Evolutionary conservation across 1,140 invertebrate genomes (phyloP), one percentile per base, ranked within the genome.

Genomic region (Asobara japonica): DNA sequence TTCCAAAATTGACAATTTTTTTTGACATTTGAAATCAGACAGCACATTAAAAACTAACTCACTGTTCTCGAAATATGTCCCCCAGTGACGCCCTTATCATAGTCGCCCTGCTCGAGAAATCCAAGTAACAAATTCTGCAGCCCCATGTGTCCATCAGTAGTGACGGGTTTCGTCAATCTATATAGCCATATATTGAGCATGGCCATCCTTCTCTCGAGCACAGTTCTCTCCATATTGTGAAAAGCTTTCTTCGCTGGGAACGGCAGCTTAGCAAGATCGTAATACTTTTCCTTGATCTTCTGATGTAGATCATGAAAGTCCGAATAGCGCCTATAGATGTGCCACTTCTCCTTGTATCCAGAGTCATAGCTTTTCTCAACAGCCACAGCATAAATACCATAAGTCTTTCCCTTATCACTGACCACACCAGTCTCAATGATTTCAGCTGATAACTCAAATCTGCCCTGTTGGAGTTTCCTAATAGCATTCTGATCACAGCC

Each of bases 221-320:
- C 96, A 6, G 92, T 88, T 56, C 95, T 88, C 68, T 96, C 96
- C 83, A 96, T 95, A 83, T 98, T 98, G 77, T 97, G 96, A 80
- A 98, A 96, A 16, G 96, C 93, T 80, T 97, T 97, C 85, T 98
- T 98, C 0, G 93, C 94, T 11, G 97, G 97, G 81, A 98, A 97
- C 22, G 91, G 89, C 22, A 98, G 86, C 77, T 92, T 93, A 3
- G 90, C 89, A 2, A 98, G 82, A 83, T 94, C 92, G 62, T 93
- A 92, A 90, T 92, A 97, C 91, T 92, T 93, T 48, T 92, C 91
- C 84, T 91, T 92, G 79, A 96, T 91, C 87, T 94, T 91, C 78
- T 90, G 89, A 80, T 96, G 92, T 6, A 98, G 87, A 81, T 96
- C 94, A 81, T 97, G 92, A 85, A 98, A 98, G 86, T 98, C 96